These are phyloP conservation scores for Rutpela maculata DNA, from an alignment of 2,888 invertebrate species.

Conservation along the genomic window DNA sequence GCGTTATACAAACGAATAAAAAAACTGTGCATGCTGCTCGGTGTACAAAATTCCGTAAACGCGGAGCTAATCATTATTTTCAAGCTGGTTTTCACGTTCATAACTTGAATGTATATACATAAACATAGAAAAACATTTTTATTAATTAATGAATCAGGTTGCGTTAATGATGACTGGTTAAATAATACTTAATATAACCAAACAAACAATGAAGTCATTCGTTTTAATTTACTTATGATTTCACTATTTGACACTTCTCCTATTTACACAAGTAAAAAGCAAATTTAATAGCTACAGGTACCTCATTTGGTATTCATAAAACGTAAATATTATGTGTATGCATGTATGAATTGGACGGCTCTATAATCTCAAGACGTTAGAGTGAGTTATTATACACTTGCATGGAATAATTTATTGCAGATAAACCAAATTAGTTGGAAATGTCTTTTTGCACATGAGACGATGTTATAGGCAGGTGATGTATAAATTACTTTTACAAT, in stretches of 20 bases:
- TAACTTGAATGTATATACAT: too few species aligned
- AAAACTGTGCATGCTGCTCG: too few species aligned
- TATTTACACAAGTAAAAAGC: not conserved
- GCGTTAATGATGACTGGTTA: not conserved
- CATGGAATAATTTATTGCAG: not conserved
- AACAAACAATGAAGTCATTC: slow-evolving; percentile 31
- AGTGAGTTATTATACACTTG: not conserved
- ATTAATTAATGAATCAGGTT: not conserved
- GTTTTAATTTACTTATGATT: slow-evolving; percentile 25
- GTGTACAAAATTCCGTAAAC: too few species aligned
- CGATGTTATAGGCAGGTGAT: too few species aligned
- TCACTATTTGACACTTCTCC: slow-evolving; percentile 10
- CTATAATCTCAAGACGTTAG: slow-evolving; percentile 3
- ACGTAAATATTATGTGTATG: slow-evolving; percentile 4
- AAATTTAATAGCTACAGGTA: not conserved
- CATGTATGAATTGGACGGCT: not conserved
- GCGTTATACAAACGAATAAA: too few species aligned
- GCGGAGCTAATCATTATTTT: too few species aligned
- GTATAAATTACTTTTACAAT: too few species aligned
- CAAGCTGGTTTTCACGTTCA: too few species aligned
- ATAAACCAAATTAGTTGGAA: not conserved
- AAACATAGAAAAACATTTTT: too few species aligned
- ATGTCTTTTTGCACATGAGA: not conserved
- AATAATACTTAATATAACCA: slow-evolving; percentile 11
- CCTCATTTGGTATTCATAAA: not conserved